Base-by-base conservation (phyloP, 2,113 vertebrate genomes). In the Hylia prasina region DNA sequence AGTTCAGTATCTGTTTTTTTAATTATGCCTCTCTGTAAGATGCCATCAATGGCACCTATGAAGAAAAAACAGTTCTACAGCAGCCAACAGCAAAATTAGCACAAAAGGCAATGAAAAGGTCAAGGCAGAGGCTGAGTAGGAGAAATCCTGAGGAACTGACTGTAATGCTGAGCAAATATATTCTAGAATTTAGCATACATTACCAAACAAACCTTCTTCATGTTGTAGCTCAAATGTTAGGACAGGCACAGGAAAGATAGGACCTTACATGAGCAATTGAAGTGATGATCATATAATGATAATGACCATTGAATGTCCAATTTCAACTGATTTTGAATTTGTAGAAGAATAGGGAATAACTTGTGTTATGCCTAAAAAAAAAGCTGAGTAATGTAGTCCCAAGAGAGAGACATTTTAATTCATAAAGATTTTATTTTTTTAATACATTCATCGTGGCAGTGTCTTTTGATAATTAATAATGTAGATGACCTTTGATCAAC, bases 71-170 rank as follows among this genome's bases (percentile, higher is more conserved):
- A 95, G 81, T 92, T 97, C 96, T 94, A 76, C 87, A 92, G 96
- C 96, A 97, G 70, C 93, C 94, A 96, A 82, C 54, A 98, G 96
- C 88, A 94, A 97, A 97, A 92, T 94, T 78, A 94, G 77, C 86
- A 85, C 72, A 85, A 71, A 93, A 95, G 68, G 71, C 83, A 96
- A 94, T 15, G 4, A 75, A 95, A 89, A 92, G 57, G 69, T 83
- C 91, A 90, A 69, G 68, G 64, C 85, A 95, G 63, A 83, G 69
- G 63, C 69, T 7, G 1, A 92, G 82, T 33, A 91, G 92, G 57
- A 97, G 77, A 92, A 73, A 87, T 50, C 93, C 48, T 76, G 68
- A 83, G 82, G 40, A 93, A 66, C 56, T 86, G 83, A 64, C 77
- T 78, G 77, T 37, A 75, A 57, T 83, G 25, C 31, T 30, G 11